Base-by-base conservation (phyloP, 2,888 invertebrate species). In the Eupithecia subfuscata region DNA sequence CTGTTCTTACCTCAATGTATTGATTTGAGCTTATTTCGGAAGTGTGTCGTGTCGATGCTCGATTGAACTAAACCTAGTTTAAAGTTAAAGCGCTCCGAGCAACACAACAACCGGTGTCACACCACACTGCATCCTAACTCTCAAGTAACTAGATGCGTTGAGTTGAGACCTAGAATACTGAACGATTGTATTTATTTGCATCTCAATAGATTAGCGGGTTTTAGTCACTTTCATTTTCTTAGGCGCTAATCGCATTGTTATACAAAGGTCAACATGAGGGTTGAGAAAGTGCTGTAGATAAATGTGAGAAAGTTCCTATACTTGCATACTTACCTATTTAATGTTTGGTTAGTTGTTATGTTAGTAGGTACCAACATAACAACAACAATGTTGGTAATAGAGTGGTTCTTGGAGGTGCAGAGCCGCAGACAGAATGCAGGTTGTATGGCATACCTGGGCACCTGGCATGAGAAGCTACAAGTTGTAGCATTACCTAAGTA, bases 201-300 rank as follows among this genome's bases (percentile, higher is more conserved):
- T 69, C 65, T 72, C 71, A 70, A 68, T 64, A 71, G 16, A 45
- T 43, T 34, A 48, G 9, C 48, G 56, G 56, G 60, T 77, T 78
- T 81, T 79, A 79, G 74, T 63, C 43, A 82, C 85, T 85, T 84
- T 85, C 85, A 70, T 80, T 84, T 82, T 84, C 80, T 70, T 73
- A 72, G 71, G 69, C 78, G 81, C 74, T 82, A 83, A 81, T 76
- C 64, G 75, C 67, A 77, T 80, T 78, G 79, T 79, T 80, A 80
- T 52, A 78, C 79, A 77, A 78, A 75, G 80, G 75, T 78, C 73
- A 74, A 48, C 34, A n/a, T 40, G 63, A 65, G 77, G 79, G 78
- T 76, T 77, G 71, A 75, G 82, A 82, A 82, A 82, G 81, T 68
- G 68, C 5, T 43, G n/a, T 79, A 45, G 48, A 34, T 68, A 69